phyloP scores from a whole-genome alignment of 2,113 vertebrate species.

The Carassius carassius region DNA sequence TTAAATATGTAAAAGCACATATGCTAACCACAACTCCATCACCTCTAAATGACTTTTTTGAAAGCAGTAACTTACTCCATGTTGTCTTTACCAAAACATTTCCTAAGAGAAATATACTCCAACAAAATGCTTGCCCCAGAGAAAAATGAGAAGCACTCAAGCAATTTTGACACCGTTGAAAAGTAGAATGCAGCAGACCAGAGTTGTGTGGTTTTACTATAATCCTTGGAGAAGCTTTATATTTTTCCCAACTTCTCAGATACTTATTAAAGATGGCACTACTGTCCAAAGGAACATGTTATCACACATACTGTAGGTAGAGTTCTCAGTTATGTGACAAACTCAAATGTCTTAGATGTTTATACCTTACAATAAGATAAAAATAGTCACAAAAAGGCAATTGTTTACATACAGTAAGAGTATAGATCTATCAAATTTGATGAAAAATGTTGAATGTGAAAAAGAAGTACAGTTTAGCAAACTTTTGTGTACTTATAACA shows the following conservation, averaged over 20 bases:
- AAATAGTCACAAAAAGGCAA: too few species aligned
- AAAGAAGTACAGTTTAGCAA: neutral
- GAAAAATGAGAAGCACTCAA: conserved; percentile 13
- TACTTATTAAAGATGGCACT: too few species aligned
- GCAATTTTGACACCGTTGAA: neutral
- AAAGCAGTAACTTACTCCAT: neutral
- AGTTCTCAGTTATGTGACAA: too few species aligned
- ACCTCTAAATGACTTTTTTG: neutral
- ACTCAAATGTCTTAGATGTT: too few species aligned
- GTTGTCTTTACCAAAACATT: neutral
- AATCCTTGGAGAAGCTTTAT: neutral
- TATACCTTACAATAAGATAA: neutral
- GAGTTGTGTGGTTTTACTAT: neutral
- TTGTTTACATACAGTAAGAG: neutral
- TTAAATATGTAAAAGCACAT: neutral
- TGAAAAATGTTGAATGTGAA: neutral
- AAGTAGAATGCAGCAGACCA: neutral
- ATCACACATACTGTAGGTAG: too few species aligned
- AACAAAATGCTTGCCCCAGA: conserved; percentile 48
- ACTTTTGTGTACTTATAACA: neutral
- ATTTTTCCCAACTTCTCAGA: neutral
- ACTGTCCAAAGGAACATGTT: too few species aligned
- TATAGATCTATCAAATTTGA: neutral
- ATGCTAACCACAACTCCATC: neutral
- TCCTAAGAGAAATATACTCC: neutral